Base-by-base conservation (phyloP, 2,797 vertebrate species). In the Odontamblyopus lacepedii region DNA sequence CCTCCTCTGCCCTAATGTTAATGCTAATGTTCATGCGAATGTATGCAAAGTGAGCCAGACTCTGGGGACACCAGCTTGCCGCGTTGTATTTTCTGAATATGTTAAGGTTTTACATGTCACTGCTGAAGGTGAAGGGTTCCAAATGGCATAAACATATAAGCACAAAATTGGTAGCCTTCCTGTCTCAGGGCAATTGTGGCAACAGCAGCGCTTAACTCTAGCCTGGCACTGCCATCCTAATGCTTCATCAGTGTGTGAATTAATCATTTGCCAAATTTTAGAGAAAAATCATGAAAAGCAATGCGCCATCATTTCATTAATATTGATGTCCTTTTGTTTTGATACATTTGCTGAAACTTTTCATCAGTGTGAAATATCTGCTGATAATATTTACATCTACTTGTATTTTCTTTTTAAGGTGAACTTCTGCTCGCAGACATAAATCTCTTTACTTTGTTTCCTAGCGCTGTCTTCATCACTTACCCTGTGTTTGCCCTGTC, bases 21-120 rank as follows among this genome's bases (percentile, higher is more conserved):
- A 74, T 79, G 67, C 73, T 30, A 62, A 74, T 82, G 77, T 74
- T 74, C 74, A 88, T 80, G 65, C 55, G 66, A 63, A 79, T 59
- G 60, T 66, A 75, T 72, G 71, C 63, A 81, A 63, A 61, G 59
- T 29, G 38, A 61, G 51, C 29, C 70, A 75, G 73, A 81, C 67
- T 80, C 73, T 63, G 38, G 75, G 82, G 80, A 77, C 63, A 71
- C 26, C 69, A 72, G 68, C 73, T 81, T 75, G 66, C 72, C 76
- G 29, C 48, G 5, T n/a, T 16, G 5, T 67, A 19, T 30, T 19
- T 30, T 50, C 7, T 19, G 64, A 16, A 67, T 67, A 50, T 65
- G 48, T 19, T 30, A 19, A 67, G 41, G 19, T 29, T 64, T 66
- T 66, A 6, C 26, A 50, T 27, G 44, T 7, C 13, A 16, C 27